Base-by-base conservation (phyloP, 1,140 invertebrate genomes). In the Prorops nasuta region DNA sequence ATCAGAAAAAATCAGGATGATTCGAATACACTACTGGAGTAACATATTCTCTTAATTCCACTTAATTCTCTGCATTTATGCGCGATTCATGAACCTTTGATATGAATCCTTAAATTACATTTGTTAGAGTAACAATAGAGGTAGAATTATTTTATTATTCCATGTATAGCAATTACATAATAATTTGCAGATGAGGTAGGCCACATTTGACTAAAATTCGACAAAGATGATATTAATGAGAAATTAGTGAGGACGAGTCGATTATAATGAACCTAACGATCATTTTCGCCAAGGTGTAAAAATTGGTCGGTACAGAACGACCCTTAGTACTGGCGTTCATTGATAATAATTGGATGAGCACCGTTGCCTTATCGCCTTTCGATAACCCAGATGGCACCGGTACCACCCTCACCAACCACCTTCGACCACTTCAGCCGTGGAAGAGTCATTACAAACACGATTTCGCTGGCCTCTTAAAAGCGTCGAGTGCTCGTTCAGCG, bases 291-390 rank as follows among this genome's bases (percentile, higher is more conserved):
- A 37, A 24, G 9, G 20, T 36, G 44, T 49, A 50, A 54, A 56
- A 57, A 50, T 57, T 24, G 18, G 0, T 46, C 20, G 21, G 18
- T 36, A 32, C 21, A 9, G 22, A 7, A 8, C 14, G 16, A 7
- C 19, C 31, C 20, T 43, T 39, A 48, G 10, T 3, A 35, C 17
- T 17, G 43, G 24, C 40, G 32, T 42, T 34, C 44, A 47, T 51
- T 48, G 55, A 58, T 51, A 50, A 48, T 58, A 51, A 54, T 58
- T 54, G 47, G 44, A 55, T 35, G 44, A 60, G 24, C 28, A 43
- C 14, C 36, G 24, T 12, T 48, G 34, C 31, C 22, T 35, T 50
- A 54, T 60, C 50, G 54, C 14, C 31, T 39, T 41, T 15, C 43
- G 46, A 50, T 54, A 58, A 51, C 17, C 35, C 3, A 16, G 51